Conservation (phyloP, 2,888 invertebrate species). For the Ectemnius continuus region DNA sequence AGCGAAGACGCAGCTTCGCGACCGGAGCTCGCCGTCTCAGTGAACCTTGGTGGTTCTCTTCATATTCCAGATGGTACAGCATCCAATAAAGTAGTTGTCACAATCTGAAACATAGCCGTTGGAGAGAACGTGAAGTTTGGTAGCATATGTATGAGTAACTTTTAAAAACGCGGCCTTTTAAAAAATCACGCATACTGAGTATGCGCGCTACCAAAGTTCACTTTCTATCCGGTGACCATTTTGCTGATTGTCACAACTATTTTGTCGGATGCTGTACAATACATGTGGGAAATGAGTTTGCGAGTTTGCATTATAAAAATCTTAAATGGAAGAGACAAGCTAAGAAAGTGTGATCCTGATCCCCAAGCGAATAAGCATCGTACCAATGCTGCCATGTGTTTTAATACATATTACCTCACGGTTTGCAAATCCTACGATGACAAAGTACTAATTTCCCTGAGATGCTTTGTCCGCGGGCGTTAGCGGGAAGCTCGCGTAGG, state of each 20-base stretch:
- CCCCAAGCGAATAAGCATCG: not conserved
- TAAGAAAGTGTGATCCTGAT: not conserved
- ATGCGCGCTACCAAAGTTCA: too few species aligned
- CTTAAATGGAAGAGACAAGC: not conserved
- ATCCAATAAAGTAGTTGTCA: too few species aligned
- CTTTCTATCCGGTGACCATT: too few species aligned
- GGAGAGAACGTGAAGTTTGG: too few species aligned
- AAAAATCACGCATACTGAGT: too few species aligned
- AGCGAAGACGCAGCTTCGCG: not conserved
- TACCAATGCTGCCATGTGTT: not conserved
- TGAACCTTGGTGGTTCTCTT: not conserved
- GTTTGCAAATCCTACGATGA: not conserved
- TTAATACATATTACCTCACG: conserved; percentile 1
- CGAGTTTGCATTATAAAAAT: not conserved
- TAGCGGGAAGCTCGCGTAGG: conserved; percentile 17
- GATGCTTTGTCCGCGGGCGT: conserved; percentile 10
- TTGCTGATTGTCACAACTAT: too few species aligned
- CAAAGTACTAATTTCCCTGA: conserved; percentile 7
- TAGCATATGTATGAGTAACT: too few species aligned
- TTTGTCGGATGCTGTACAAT: too few species aligned
- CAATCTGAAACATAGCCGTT: too few species aligned
- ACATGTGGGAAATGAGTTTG: not conserved
- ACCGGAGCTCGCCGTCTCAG: too few species aligned
- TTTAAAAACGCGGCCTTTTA: too few species aligned
- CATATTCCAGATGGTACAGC: not conserved